phyloP scores from a whole-genome alignment of 2,113 vertebrate genomes.

The Leuciscus idus region DNA sequence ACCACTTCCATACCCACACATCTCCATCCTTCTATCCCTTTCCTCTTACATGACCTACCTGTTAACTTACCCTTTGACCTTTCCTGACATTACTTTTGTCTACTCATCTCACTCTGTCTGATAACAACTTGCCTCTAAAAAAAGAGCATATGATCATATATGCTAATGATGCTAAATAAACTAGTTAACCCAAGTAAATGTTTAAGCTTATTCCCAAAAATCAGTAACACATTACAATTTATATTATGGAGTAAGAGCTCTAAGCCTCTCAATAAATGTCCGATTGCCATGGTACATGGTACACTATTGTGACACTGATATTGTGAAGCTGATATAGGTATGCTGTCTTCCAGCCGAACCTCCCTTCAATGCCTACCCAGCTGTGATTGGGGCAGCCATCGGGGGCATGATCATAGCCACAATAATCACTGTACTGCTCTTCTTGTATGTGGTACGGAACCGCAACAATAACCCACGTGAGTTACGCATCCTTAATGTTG shows the following conservation, averaged over 20 bases:
- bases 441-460: slow-evolving; percentile 80
- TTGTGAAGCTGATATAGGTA: slow-evolving; percentile 56
- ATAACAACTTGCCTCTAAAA: background rate
- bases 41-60: slow-evolving; percentile 51
- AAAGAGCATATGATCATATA: background rate
- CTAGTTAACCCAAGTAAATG: background rate
- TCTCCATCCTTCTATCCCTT: slow-evolving; percentile 47
- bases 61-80: slow-evolving; percentile 51
- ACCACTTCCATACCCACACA: slow-evolving; percentile 49
- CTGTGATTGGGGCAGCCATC: slow-evolving; percentile 82
- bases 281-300: background rate
- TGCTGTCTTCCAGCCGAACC: slow-evolving; percentile 81
- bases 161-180: background rate
- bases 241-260: background rate
- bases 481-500: slow-evolving; percentile 59
- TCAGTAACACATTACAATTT: background rate
- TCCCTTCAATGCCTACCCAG: slow-evolving; percentile 77
- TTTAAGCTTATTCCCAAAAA: background rate
- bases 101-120: slow-evolving; percentile 17
- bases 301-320: background rate
- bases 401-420: slow-evolving; percentile 82
- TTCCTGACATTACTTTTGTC: slow-evolving; percentile 36
- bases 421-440: slow-evolving; percentile 73
- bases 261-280: background rate
- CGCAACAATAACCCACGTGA: slow-evolving; percentile 83